Conservation (phyloP, 2,113 vertebrate species). For the western clawed frog (Xenopus tropicalis) region UCB_Xtro_10.0 CM004445.2:80947001-80947500, state of each 20-base stretch:
- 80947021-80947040: no score
- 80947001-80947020: background rate
- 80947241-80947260: conserved; percentile 28
- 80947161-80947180: conserved; percentile 6
- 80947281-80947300: conserved; percentile 2
- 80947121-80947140: conserved; percentile 31
- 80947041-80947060: background rate
- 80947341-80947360: background rate
- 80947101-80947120: conserved; percentile 23
- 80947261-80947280: conserved; percentile 18
- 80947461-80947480: no score
- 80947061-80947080: background rate
- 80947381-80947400: no score
- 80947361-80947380: no score
- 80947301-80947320: background rate
- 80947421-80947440: no score
- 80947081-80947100: conserved; percentile 14
- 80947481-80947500: no score
- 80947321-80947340: background rate
- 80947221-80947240: conserved; percentile 31
- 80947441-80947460: no score
- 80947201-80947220: conserved; percentile 36
- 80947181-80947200: conserved; percentile 38
- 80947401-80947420: no score
- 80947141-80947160: conserved; percentile 35